Evolutionary conservation across 2,113 vertebrate genomes (phyloP).

Genomic region (Oryzias curvinotus): DNA sequence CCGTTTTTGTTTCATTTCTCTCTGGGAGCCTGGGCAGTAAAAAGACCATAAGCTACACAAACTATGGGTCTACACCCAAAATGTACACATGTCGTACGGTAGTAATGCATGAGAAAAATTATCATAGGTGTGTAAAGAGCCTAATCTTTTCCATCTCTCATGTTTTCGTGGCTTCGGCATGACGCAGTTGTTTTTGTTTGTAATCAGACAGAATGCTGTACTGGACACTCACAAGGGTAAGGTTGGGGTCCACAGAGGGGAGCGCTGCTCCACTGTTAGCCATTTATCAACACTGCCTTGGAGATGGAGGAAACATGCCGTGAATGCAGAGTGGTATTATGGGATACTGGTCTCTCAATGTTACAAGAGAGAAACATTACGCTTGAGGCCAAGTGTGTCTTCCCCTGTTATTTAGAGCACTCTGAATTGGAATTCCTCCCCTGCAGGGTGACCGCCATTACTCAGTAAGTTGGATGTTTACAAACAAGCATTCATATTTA

Average conservation of each 20-base stretch:
- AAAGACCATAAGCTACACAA: constrained; percentile 8
- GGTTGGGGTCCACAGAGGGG: constrained; percentile 67
- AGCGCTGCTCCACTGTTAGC: constrained; percentile 58
- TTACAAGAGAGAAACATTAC: constrained; percentile 66
- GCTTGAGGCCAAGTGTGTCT: constrained; percentile 66
- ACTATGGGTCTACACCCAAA: constrained; percentile 1
- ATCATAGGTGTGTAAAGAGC: neutral
- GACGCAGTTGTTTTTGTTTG: constrained; percentile 35
- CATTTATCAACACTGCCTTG: constrained; percentile 70
- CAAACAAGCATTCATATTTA: constrained; percentile 29
- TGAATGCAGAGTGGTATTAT: constrained; percentile 71
- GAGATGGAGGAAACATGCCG: constrained; percentile 55
- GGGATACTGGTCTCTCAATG: constrained; percentile 63
- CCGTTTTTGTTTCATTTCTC: constrained; percentile 34
- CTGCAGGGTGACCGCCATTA: constrained; percentile 41
- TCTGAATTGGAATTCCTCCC: constrained; percentile 54
- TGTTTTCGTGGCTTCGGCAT: constrained; percentile 18
- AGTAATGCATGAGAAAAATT: constrained; percentile 7
- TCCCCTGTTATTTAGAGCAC: constrained; percentile 64
- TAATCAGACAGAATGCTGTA: constrained; percentile 68
- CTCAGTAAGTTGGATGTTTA: constrained; percentile 50
- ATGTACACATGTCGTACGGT: constrained; percentile 8
- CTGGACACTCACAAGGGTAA: constrained; percentile 71
- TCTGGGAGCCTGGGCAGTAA: constrained; percentile 33
- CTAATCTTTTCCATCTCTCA: constrained; percentile 16